These are phyloP conservation scores for Gnathochromis pfefferi DNA, from an alignment of 2,113 vertebrate genomes.

Conservation along the genomic window DNA sequence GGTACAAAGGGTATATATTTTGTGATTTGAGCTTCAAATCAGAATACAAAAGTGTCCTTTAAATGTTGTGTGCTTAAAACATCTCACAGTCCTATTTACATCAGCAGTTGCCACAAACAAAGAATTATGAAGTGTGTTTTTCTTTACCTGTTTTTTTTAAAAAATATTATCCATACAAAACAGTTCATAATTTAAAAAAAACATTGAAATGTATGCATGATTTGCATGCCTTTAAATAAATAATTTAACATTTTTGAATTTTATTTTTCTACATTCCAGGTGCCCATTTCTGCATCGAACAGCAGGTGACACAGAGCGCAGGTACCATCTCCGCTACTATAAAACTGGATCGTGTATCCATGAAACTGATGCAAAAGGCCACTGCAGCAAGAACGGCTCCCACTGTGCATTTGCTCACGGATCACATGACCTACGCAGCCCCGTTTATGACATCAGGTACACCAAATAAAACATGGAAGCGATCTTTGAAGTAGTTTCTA, in stretches of 20 bases:
- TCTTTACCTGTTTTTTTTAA: not conserved
- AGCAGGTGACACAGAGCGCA: slow-evolving; percentile 92
- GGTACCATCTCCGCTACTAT: slow-evolving; percentile 95
- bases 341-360: slow-evolving; percentile 98
- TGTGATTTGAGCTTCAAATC: not conserved
- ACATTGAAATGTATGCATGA: not conserved
- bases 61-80: not conserved
- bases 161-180: not conserved
- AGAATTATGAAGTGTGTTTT: not conserved
- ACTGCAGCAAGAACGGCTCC: slow-evolving; percentile 95
- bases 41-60: not conserved
- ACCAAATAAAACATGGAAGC: not conserved
- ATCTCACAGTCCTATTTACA: not conserved
- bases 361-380: slow-evolving; percentile 93
- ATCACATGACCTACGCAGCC: slow-evolving; percentile 93
- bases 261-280: slow-evolving; percentile 53
- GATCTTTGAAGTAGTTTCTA: not conserved
- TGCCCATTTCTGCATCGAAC: slow-evolving; percentile 94
- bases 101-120: not conserved
- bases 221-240: not conserved
- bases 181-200: rapidly evolving
- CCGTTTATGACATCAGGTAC: slow-evolving; percentile 93
- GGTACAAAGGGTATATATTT: not conserved
- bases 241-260: not conserved
- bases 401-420: slow-evolving; percentile 96